Base-by-base conservation (phyloP, 2,797 vertebrate genomes). In the Enoplosus armatus region DNA sequence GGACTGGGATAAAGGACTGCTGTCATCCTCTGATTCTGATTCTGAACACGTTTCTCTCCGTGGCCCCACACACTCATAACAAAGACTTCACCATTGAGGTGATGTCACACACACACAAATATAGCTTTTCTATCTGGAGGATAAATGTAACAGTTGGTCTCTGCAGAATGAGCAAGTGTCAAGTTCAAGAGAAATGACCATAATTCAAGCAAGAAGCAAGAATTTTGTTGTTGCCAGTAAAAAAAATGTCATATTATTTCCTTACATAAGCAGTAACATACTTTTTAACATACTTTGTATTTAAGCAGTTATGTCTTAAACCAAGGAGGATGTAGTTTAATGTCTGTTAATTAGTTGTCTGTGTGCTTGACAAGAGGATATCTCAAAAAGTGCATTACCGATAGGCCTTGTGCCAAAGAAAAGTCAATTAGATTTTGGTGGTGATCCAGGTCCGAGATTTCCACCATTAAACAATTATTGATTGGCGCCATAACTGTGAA, bases 401-500 rank as follows among this genome's bases (percentile, higher is more conserved):
- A 22, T 26, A 61, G 59, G 61, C 72, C 22, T 60, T 3, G 6
- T 63, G 72, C 59, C 54, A 62, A 33, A 71, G 33, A 47, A 54
- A 82, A 65, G 75, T 75, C 80, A 59, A 73, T 75, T 48, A 9
- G 43, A 39, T 50, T 70, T 63, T 76, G 75, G 83, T 70, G 54
- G 26, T 22, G 63, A 66, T 85, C 75, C 80, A 81, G 63, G 69
- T 51, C 33, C 45, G 33, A 14, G 43, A 47, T 53, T 54, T 72
- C 35, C 65, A 65, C 69, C 41, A 65, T 84, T 84, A 66, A 77
- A 74, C 72, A 48, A 35, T 68, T 72, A 80, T 80, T 69, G 81
- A 86, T 80, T 24, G 18, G 47, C 14, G 12, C 47, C n/a, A n/a
- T 68, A 72, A 29, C 65, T 79, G 81, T 79, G 72, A 72, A 77